Evolutionary conservation across 2,888 invertebrate genomes (phyloP).

Genomic region (Junonia oenone): DNA sequence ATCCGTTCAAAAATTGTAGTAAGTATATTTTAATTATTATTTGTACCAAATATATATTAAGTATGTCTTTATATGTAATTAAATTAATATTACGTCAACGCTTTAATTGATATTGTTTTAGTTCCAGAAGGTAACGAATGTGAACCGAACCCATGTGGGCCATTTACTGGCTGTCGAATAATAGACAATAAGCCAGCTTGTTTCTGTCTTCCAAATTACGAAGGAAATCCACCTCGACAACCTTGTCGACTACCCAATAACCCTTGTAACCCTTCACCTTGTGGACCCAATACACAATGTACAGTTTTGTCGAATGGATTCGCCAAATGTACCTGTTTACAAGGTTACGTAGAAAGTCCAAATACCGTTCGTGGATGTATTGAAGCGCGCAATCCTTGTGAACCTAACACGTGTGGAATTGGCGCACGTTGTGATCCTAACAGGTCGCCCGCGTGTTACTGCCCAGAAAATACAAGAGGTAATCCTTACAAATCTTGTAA

Average conservation of each 20-base stretch:
- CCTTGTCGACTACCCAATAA: slow-evolving; percentile 86
- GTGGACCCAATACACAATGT: slow-evolving; percentile 93
- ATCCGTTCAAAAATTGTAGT: slow-evolving; percentile 95
- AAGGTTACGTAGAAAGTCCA: slow-evolving; percentile 90
- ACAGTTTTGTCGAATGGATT: slow-evolving; percentile 87
- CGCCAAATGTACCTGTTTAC: slow-evolving; percentile 91
- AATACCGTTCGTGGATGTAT: slow-evolving; percentile 93
- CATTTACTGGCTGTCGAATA: slow-evolving; percentile 89
- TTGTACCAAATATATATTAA: no score
- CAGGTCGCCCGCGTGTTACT: slow-evolving; percentile 89
- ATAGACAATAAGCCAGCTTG: slow-evolving; percentile 88
- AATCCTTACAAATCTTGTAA: slow-evolving; percentile 90
- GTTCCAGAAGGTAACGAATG: slow-evolving; percentile 94
- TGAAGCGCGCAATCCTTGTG: slow-evolving; percentile 88
- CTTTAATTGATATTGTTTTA: slow-evolving; percentile 47
- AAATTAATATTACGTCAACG: neutral
- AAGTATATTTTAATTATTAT: slow-evolving; percentile 64
- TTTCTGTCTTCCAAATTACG: slow-evolving; percentile 92
- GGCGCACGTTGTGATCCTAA: slow-evolving; percentile 90
- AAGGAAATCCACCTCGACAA: slow-evolving; percentile 88
- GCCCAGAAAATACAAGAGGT: slow-evolving; percentile 89
- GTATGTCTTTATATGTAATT: neutral
- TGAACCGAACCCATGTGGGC: slow-evolving; percentile 89
- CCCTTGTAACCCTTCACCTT: slow-evolving; percentile 91
- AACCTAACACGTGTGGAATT: slow-evolving; percentile 88